phyloP scores from a whole-genome alignment of 2,113 vertebrate species.

The Collichthys lucidus region DNA sequence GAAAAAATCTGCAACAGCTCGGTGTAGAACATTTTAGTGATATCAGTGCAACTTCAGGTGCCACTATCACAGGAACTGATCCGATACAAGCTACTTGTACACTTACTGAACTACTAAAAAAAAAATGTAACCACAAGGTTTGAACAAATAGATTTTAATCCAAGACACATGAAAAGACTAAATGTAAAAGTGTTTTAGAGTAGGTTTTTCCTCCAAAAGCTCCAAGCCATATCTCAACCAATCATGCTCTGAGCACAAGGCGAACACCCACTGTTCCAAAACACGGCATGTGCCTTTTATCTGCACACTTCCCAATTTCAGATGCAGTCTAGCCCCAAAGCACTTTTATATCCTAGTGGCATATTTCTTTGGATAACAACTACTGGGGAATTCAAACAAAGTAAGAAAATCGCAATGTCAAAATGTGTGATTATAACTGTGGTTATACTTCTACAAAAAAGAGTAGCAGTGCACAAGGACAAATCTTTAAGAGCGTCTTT shows the following conservation, averaged over 20 bases:
- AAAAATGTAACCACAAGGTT: not conserved
- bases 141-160: not conserved
- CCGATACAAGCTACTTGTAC: not conserved
- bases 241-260: slow-evolving; percentile 15
- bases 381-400: slow-evolving; percentile 38
- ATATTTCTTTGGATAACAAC: slow-evolving; percentile 53
- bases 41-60: too few relatives aligned
- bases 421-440: slow-evolving; percentile 10
- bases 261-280: slow-evolving; percentile 37
- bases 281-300: slow-evolving; percentile 30
- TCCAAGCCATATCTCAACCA: slow-evolving; percentile 8
- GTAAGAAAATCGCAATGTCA: slow-evolving; percentile 33
- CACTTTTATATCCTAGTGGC: slow-evolving; percentile 45
- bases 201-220: slow-evolving; percentile 6
- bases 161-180: not conserved
- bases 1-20: not conserved
- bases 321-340: slow-evolving; percentile 21
- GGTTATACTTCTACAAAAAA: not conserved
- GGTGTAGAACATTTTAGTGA: not conserved
- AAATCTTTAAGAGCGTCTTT: not conserved
- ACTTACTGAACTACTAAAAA: not conserved
- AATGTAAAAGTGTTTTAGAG: not conserved
- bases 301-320: slow-evolving; percentile 28
- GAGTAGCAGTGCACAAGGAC: not conserved
- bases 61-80: not conserved